Base-by-base conservation (phyloP, 2,888 invertebrate species). In the Ophion ventricosus region DNA sequence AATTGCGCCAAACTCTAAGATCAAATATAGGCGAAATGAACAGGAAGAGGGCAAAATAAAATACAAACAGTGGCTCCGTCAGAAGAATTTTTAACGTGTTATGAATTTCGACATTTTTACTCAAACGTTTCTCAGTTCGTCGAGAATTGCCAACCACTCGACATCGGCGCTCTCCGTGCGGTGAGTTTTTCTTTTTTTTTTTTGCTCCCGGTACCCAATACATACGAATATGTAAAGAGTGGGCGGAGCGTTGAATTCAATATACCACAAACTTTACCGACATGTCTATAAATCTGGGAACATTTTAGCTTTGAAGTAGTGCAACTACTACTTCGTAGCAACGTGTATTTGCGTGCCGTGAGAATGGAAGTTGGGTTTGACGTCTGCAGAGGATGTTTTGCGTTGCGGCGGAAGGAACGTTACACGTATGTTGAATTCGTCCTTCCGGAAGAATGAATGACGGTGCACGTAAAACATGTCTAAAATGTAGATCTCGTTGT, bases 381-480 rank as follows among this genome's bases (percentile, higher is more conserved):
- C 70, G 59, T 76, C 29, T 54, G 43, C 43, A 35, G 57, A 26
- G 64, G 72, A 35, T 77, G 66, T 54, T 77, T 25, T 64, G 49
- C 49, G 72, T 64, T 25, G 23, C 64, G 25, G 59, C 77, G 70
- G 66, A 64, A 70, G 40, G 29, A 77, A 63, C 56, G 56, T 64
- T 26, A 49, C 61, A 57, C 70, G 73, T 82, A 77, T 77, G 29
- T 66, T 23, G 25, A 43, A 72, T 43, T 72, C 35, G 59, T 64
- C 72, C 77, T 82, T 82, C 77, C 72, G 76, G 82, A 82, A 77
- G 72, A 72, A 57, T 35, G 72, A 73, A 77, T 73, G 26, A 72
- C 23, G 49, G 35, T 43, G 43, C 40, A 57, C 43, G 49, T 61
- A 63, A 49, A 49, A 56, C 57, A 43, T 66, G 40, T 67, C 69